Evolutionary conservation across 2,797 vertebrate species (phyloP).

Genomic region (Syngnathus acus): DNA sequence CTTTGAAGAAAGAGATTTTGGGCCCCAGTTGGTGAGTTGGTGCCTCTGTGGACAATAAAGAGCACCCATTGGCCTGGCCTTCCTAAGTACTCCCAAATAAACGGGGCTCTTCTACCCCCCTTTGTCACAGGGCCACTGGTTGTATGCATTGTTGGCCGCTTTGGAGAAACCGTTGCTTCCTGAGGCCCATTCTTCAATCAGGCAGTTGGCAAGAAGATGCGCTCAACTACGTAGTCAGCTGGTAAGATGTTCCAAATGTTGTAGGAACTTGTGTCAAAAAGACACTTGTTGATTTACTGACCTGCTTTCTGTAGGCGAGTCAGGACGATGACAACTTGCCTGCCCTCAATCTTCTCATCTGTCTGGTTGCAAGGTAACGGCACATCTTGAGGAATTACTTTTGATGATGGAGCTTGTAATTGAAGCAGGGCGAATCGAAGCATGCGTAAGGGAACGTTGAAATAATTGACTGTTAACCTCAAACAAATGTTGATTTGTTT

Average conservation of each 20-base stretch:
- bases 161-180: constrained; percentile 94
- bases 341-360: constrained; percentile 92
- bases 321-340: constrained; percentile 84
- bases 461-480: no score
- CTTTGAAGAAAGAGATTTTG: constrained; percentile 85
- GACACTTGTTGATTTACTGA: neutral
- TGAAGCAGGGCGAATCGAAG: neutral
- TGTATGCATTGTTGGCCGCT: constrained; percentile 86
- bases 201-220: constrained; percentile 91
- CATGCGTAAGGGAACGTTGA: neutral
- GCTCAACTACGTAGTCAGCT: constrained; percentile 78
- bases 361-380: constrained; percentile 86
- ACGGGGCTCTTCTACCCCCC: no score
- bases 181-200: constrained; percentile 92
- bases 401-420: no score
- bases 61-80: no score
- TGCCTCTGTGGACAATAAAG: neutral
- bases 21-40: constrained; percentile 66
- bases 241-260: constrained; percentile 21
- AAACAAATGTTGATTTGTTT: neutral
- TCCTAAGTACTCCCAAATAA: no score
- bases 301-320: constrained; percentile 67
- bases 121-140: constrained; percentile 82
- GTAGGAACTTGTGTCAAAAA: neutral
- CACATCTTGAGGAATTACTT: no score